phyloP scores from a whole-genome alignment of 2,797 vertebrate species.

The Antennarius maculatus region DNA sequence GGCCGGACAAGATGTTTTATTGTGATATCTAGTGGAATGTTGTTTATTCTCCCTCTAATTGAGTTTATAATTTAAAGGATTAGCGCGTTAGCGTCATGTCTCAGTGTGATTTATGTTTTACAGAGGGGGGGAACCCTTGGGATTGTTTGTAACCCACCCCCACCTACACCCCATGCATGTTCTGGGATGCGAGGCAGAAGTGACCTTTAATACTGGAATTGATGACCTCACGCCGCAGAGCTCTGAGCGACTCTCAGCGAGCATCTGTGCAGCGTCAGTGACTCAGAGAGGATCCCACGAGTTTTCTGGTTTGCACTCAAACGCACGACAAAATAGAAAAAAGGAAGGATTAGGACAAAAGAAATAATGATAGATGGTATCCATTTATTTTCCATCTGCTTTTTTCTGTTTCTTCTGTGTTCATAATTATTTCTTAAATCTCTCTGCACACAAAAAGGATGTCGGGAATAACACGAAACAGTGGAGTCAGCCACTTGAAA shows the following conservation, averaged over 20 bases:
- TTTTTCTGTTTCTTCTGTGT: not conserved
- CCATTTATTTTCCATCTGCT: not conserved
- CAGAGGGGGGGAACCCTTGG: too few relatives aligned
- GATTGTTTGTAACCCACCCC: not conserved
- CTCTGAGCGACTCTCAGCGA: too few relatives aligned
- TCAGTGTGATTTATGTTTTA: too few relatives aligned
- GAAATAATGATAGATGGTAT: not conserved
- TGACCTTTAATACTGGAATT: conserved; percentile 55
- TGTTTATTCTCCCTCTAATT: too few relatives aligned
- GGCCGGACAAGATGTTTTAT: too few relatives aligned
- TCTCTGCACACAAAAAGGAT: not conserved
- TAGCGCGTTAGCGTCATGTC: too few relatives aligned
- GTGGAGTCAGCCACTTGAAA: conserved; percentile 35
- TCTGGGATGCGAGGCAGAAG: conserved; percentile 39
- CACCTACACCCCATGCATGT: conserved; percentile 33
- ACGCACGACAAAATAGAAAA: not conserved
- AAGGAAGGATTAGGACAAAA: too few relatives aligned
- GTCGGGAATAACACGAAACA: conserved; percentile 12
- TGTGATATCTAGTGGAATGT: too few relatives aligned
- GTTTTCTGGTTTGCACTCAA: conserved; percentile 5
- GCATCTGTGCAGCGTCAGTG: conserved; percentile 11
- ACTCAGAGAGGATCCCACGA: conserved; percentile 1
- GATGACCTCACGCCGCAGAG: conserved; percentile 19
- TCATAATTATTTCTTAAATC: too few relatives aligned
- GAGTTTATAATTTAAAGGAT: too few relatives aligned